Evolutionary conservation across 92 coral and sea anemone species (phyloP).

Genomic region (Phenganax marumi): DNA sequence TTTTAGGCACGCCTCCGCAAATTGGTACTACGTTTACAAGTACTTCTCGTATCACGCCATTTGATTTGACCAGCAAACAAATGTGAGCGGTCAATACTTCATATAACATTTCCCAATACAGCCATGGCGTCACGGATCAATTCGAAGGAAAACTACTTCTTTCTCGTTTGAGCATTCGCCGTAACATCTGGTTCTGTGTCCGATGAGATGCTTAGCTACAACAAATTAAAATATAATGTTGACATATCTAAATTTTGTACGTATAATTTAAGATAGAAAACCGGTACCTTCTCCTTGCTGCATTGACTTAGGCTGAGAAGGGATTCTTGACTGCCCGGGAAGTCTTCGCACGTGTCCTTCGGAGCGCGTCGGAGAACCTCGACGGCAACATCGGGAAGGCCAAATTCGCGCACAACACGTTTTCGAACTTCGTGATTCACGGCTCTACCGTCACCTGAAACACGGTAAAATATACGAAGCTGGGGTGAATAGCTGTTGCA

Average conservation of each 20-base stretch:
- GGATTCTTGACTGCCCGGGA: conserved; percentile 37
- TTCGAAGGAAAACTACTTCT: not conserved
- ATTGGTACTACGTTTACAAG: not conserved
- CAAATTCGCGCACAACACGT: conserved; percentile 57
- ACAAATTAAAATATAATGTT: not conserved
- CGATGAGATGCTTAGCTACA: not conserved
- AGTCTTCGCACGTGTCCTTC: conserved; percentile 43
- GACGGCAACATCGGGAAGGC: conserved; percentile 93
- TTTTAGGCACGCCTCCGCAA: not conserved
- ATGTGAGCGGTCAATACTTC: not conserved
- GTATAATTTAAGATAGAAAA: no score
- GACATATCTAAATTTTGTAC: not conserved
- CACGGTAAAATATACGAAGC: conserved; percentile 41
- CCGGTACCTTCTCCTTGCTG: conserved; percentile 1
- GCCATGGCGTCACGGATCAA: not conserved
- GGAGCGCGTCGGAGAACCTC: conserved; percentile 67
- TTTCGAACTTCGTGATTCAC: conserved; percentile 52
- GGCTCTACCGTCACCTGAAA: conserved; percentile 54
- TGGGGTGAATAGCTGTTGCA: conserved; percentile 33
- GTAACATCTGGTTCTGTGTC: conserved; percentile 37
- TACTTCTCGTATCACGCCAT: not conserved
- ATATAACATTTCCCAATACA: conserved; percentile 1
- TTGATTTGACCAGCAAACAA: conserved; percentile 33
- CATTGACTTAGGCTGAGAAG: not conserved
- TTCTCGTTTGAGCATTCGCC: conserved; percentile 7